A percentile compares a stretch with the other conserved stretches of the same genome.
Evolutionary conservation across 2,797 vertebrate genomes (phyloP).

Genomic region (Hippocampus kuda): DNA sequence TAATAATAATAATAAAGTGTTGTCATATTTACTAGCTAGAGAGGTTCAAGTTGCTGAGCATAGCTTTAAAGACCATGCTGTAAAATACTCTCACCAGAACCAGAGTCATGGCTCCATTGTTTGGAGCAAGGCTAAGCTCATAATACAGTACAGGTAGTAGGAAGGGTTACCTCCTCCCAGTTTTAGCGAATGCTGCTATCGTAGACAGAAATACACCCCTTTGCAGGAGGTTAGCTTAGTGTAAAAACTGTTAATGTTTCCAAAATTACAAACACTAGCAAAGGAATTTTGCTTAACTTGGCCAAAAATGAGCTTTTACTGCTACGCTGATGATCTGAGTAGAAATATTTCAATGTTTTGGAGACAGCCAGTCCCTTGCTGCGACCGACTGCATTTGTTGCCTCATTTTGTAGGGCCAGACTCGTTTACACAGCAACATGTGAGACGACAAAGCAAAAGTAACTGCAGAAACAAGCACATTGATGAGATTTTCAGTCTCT

Average conservation of each 20-base stretch:
- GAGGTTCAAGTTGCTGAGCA: not conserved
- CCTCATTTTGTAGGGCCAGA: conserved; percentile 14
- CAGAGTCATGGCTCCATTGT: not conserved
- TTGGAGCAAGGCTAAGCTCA: not conserved
- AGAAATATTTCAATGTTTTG: conserved; percentile 48
- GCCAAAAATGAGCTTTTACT: not conserved
- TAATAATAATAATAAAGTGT: too few relatives aligned
- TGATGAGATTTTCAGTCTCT: conserved; percentile 22
- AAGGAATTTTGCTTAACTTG: not conserved
- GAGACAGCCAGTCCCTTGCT: conserved; percentile 53
- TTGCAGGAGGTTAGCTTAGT: not conserved
- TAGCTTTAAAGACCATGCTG: not conserved
- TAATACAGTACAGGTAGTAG: not conserved
- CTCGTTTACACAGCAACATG: conserved; percentile 18
- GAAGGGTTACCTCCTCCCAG: not conserved
- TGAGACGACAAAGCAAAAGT: conserved; percentile 30
- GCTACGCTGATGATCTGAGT: conserved; percentile 33
- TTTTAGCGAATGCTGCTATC: not conserved
- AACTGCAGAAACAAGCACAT: conserved; percentile 47
- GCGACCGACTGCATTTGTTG: conserved; percentile 21
- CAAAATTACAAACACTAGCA: not conserved
- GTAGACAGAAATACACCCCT: not conserved
- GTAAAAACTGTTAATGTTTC: not conserved
- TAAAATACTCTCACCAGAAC: not conserved
- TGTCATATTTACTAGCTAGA: not conserved